Conservation (phyloP, 2,888 invertebrate genomes). For the Thecophora atra region DNA sequence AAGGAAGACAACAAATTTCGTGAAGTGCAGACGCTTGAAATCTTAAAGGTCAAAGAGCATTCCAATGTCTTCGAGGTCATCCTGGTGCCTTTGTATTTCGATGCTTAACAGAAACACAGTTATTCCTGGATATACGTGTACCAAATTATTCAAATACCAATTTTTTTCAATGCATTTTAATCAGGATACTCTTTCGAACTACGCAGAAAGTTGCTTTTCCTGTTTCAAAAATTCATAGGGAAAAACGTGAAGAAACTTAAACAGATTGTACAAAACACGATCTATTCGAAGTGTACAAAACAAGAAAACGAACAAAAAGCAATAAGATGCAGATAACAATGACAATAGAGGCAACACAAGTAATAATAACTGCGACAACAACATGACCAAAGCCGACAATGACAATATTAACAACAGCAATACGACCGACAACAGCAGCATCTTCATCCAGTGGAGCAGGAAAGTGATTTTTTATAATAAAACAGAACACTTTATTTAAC, state of each 20-base stretch:
- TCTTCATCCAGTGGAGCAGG: not conserved
- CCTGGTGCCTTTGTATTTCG: not conserved
- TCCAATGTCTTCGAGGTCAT: not conserved
- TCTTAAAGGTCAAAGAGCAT: conserved; percentile 6
- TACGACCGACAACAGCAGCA: not conserved
- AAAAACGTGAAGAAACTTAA: no score
- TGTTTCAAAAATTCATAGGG: no score
- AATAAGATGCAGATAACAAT: no score
- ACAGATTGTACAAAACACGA: no score
- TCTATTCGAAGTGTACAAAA: no score
- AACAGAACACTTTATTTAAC: not conserved
- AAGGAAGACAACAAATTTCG: not conserved
- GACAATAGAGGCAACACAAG: no score
- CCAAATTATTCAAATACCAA: no score
- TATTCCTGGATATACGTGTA: not conserved
- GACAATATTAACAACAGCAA: conserved; percentile 2
- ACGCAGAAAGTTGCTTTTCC: no score
- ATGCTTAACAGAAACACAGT: not conserved
- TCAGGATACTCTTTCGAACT: no score
- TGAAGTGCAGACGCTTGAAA: not conserved
- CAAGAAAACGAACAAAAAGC: no score
- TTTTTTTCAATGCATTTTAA: no score
- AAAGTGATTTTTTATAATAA: not conserved
- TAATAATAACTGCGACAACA: no score
- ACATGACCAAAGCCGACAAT: not conserved